A percentile compares a stretch with the other conserved stretches of the same genome.
These are phyloP conservation scores for Mythimna loreyi DNA, from an alignment of 2,888 invertebrate species.

Conservation along the genomic window DNA sequence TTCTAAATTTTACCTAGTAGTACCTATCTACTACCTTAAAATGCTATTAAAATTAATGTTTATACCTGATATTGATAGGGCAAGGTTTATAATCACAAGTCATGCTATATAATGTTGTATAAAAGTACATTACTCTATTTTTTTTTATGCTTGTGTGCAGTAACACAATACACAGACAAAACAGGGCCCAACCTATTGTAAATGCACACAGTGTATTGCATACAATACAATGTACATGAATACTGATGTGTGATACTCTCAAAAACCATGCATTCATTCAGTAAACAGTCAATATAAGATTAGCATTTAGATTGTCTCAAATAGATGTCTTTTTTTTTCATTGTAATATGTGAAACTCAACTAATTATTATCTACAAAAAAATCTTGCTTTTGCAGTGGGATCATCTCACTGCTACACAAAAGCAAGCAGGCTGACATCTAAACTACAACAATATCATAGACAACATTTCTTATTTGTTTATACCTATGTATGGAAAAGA, in stretches of 20 bases:
- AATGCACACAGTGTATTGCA: conserved; percentile 12
- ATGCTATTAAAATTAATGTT: conserved; percentile 13
- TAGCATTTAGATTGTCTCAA: conserved; percentile 3
- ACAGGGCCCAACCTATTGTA: conserved; percentile 24
- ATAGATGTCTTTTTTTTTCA: too few relatives aligned
- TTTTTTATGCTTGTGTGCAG: background rate
- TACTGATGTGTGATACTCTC: conserved; percentile 11
- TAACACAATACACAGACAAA: conserved; percentile 39
- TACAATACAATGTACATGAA: conserved; percentile 18
- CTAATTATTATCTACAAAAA: too few relatives aligned
- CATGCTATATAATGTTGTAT: conserved; percentile 25
- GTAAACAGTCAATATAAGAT: background rate
- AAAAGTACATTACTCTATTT: conserved; percentile 1
- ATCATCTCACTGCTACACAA: too few relatives aligned
- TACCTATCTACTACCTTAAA: too few relatives aligned
- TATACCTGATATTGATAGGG: conserved; percentile 5
- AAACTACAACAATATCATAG: background rate
- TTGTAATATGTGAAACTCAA: too few relatives aligned
- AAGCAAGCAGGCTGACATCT: background rate
- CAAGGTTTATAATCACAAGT: conserved; percentile 37
- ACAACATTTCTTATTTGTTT: background rate
- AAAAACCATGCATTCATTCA: conserved; percentile 29
- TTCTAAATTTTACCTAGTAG: background rate
- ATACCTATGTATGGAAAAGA: background rate
- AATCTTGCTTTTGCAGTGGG: background rate